A percentile compares a stretch with the other conserved stretches of the same genome.
Conservation (phyloP, 2,888 invertebrate species). For the Troides aeacus region DNA sequence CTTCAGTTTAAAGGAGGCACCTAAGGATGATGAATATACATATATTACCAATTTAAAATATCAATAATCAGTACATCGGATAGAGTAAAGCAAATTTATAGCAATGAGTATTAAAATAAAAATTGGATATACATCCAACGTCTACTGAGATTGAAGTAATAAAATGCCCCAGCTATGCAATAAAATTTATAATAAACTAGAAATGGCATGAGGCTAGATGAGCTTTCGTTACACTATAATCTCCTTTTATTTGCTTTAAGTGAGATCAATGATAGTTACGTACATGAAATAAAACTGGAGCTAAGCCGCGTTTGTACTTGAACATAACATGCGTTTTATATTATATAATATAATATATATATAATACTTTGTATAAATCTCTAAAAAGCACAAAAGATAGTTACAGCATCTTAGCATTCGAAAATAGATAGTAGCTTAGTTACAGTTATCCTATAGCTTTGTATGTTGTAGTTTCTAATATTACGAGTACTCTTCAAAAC, state of each 20-base stretch:
- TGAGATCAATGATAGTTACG: neutral
- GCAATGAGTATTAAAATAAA: constrained; percentile 13
- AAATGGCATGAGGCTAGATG: constrained; percentile 16
- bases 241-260: neutral
- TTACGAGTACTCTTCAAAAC: too few species aligned
- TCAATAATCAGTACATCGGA: neutral
- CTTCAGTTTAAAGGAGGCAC: too few species aligned
- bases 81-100: neutral
- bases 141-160: constrained; percentile 21
- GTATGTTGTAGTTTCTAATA: too few species aligned
- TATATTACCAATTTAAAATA: too few species aligned
- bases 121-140: constrained; percentile 6
- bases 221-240: constrained; percentile 6
- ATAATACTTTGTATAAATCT: neutral
- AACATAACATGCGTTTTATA: neutral
- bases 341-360: too few species aligned
- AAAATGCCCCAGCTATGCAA: constrained; percentile 17
- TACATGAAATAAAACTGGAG: neutral
- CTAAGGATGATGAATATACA: too few species aligned
- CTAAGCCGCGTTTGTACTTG: neutral
- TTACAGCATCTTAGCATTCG: too few species aligned
- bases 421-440: too few species aligned
- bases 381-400: too few species aligned
- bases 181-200: constrained; percentile 28
- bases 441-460: too few species aligned